Base-by-base conservation (phyloP, 2,113 vertebrate species). In the Synchiropus splendidus region DNA sequence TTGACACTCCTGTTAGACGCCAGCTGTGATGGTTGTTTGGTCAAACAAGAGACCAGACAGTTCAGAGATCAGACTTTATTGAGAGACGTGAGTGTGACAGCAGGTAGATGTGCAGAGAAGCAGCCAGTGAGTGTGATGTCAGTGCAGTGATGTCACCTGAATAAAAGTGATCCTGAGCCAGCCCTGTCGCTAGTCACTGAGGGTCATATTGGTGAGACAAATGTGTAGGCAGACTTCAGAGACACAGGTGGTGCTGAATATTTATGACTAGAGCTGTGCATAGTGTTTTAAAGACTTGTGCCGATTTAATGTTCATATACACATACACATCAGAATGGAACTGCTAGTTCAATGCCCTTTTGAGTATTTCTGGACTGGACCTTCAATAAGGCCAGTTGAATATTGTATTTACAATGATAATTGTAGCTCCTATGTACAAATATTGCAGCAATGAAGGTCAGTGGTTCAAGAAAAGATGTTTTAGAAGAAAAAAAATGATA, bases 141-240 rank as follows among this genome's bases (percentile, higher is more conserved):
- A 62, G 21, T 57, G 18, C 51, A 42, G 57, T 63, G 54, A 57
- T 27, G 33, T 62, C 42, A 65, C 66, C 54, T 63, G 62, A 56
- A 32, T 63, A 54, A 52, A 45, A 64, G 54, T 52, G 58, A 70
- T 72, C 77, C 77, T 81, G 75, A 81, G 75, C 70, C 78, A 69
- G 42, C 54, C 53, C 27, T 59, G 60, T 58, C 70, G 72, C 58
- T 70, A 68, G 65, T 62, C 62, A 42, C 49, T 48, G 65, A 70
- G 12, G 13, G 48, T 54, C 40, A 69, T 58, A 61, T 60, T 59
- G 18, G n/a, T n/a, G n/a, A n/a, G n/a, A n/a, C n/a, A n/a, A n/a
- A n/a, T 39, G 33, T 44, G 47, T 35, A 31, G 42, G 50, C n/a
- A 16, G 18, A 42, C 48, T 39, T 40, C 48, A 39, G 41, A 60